phyloP scores from a whole-genome alignment of 2,888 invertebrate species.

The Nomada lathburiana region DNA sequence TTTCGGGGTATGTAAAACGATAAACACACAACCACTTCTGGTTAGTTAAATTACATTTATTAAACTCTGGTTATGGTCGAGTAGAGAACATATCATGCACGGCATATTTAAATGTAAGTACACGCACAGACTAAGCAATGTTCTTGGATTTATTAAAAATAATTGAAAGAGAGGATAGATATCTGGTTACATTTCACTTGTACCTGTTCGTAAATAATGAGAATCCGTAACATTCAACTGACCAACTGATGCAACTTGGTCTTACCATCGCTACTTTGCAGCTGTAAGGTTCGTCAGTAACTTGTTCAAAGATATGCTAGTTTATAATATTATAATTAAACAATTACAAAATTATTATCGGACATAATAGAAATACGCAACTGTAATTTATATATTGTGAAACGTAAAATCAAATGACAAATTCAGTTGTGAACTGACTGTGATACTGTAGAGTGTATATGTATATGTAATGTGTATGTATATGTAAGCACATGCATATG shows the following conservation, averaged over 20 bases:
- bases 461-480: too few relatives aligned
- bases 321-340: background rate
- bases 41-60: constrained; percentile 19
- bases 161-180: background rate
- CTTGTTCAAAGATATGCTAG: constrained; percentile 13
- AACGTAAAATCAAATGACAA: background rate
- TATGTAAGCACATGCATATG: too few relatives aligned
- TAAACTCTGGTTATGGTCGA: constrained; percentile 12
- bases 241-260: constrained; percentile 13
- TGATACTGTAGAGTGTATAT: too few relatives aligned
- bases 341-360: background rate
- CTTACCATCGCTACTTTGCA: constrained; percentile 31
- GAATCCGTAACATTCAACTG: constrained; percentile 17
- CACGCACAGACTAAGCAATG: background rate
- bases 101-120: background rate
- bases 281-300: constrained; percentile 12
- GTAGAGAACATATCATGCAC: background rate
- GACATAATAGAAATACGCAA: constrained; percentile 7
- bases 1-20: background rate
- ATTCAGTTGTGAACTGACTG: constrained; percentile 28
- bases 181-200: background rate
- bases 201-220: background rate
- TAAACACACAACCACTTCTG: background rate
- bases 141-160: background rate
- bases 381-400: background rate